These are phyloP conservation scores for Potorous gilbertii DNA, from an alignment of 2,797 vertebrate genomes.

Conservation along the genomic window DNA sequence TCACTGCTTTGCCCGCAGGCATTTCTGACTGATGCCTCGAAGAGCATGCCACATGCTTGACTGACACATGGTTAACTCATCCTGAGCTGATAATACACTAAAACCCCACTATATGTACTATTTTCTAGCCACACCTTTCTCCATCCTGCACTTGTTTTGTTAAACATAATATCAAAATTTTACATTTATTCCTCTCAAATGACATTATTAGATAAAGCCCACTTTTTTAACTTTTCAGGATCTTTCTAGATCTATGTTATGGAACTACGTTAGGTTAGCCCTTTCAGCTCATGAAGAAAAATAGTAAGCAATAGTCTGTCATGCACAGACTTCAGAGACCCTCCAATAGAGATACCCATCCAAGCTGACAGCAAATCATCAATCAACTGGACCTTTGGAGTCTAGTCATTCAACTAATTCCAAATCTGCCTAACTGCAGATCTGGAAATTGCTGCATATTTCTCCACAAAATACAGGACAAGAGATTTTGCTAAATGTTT, in stretches of 20 bases:
- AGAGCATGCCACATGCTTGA: neutral
- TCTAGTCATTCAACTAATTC: neutral
- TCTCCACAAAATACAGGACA: neutral
- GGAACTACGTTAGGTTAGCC: neutral
- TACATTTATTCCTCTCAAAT: neutral
- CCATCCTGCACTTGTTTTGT: neutral
- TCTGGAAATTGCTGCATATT: neutral
- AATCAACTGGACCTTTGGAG: neutral
- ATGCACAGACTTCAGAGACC: neutral
- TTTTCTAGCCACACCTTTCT: neutral
- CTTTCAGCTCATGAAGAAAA: neutral
- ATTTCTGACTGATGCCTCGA: neutral
- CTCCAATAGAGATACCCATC: neutral
- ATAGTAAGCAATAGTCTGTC: neutral
- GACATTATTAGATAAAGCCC: neutral
- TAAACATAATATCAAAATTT: neutral
- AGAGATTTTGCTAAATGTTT: neutral
- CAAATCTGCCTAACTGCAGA: neutral
- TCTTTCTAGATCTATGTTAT: neutral
- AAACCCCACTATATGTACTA: neutral
- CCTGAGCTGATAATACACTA: neutral
- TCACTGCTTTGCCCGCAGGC: neutral
- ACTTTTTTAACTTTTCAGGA: neutral
- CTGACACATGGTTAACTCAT: neutral
- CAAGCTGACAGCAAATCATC: neutral